Evolutionary conservation across 2,113 vertebrate species (phyloP), one percentile per base, ranked within the genome.

Genomic region (Shinisaurus crocodilurus): DNA sequence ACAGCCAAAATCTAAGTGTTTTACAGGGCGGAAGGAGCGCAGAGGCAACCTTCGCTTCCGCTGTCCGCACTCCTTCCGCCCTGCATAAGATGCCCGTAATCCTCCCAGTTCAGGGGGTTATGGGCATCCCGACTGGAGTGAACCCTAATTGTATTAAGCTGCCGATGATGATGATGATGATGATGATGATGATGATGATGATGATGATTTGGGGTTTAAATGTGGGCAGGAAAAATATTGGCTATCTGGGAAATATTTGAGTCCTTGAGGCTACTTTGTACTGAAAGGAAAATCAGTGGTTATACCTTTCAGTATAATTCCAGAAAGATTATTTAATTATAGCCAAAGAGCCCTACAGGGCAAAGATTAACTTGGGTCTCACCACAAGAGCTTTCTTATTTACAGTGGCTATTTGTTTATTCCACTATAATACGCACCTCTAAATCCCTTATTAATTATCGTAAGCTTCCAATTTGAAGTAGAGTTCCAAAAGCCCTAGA

Each of bases 381-480:
- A 83, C 50, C 87, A 37, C 10, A 80, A 48, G 37, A 3, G 12
- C 48, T 94, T 87, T 92, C 72, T 92, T 95, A 94, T 95, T 94
- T 96, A 95, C 16, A 94, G 18, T 88, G 37, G 82, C 79, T 95
- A 89, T 91, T 96, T 94, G 67, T 95, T 94, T 96, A 91, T 94
- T 93, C 87, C 90, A 69, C 18, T 20, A 0, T 89, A 90, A 0
- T 89, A 90, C 45, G 45, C 85, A 93, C n/a, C 43, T 93, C 63
- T 85, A 95, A 95, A 45, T 94, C 74, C 63, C 86, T 96, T 82
- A 94, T 94, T 95, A 95, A 96, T 96, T 95, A 95, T 92, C 54
- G 90, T 74, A 85, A 92, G 83, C 79, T 96, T 96, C 75, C 54
- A 95, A 90, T 86, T 34, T 94, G 76, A 91, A 94, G 34, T 76